Conservation (phyloP, 2,113 vertebrate species). For the Sapajus apella region DNA sequence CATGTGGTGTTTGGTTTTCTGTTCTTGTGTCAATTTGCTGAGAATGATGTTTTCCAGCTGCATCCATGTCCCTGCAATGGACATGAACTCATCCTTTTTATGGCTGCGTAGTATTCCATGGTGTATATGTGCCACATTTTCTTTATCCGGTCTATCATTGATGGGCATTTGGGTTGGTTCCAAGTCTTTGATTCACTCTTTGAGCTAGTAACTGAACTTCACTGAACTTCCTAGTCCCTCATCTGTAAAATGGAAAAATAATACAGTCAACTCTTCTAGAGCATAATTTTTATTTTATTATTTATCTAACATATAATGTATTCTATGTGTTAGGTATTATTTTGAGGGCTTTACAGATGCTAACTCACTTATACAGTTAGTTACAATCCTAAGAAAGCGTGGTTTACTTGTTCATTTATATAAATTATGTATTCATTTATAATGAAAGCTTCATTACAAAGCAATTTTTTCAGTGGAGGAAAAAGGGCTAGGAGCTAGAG, state of each 20-base stretch:
- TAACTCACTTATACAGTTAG: background rate
- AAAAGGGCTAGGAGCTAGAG: background rate
- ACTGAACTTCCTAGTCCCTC: background rate
- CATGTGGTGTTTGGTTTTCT: no score
- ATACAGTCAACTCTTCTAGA: background rate
- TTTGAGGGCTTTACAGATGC: background rate
- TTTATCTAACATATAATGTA: background rate
- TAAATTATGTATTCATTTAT: background rate
- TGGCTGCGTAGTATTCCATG: no score
- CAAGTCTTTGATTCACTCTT: background rate
- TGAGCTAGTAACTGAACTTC: background rate
- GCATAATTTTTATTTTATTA: background rate
- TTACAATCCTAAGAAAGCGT: background rate
- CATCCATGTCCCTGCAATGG: no score
- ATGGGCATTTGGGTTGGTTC: no score
- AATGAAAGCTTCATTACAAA: conserved; percentile 2
- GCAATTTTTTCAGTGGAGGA: background rate
- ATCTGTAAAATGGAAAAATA: background rate
- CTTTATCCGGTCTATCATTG: no score
- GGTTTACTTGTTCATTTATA: background rate
- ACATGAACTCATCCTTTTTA: no score
- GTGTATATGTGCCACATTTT: no score
- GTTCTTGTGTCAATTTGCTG: no score
- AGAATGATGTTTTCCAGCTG: no score
- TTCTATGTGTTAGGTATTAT: background rate